Evolutionary conservation across 2,113 vertebrate species (phyloP).

Genomic region (Gavialis gangeticus): DNA sequence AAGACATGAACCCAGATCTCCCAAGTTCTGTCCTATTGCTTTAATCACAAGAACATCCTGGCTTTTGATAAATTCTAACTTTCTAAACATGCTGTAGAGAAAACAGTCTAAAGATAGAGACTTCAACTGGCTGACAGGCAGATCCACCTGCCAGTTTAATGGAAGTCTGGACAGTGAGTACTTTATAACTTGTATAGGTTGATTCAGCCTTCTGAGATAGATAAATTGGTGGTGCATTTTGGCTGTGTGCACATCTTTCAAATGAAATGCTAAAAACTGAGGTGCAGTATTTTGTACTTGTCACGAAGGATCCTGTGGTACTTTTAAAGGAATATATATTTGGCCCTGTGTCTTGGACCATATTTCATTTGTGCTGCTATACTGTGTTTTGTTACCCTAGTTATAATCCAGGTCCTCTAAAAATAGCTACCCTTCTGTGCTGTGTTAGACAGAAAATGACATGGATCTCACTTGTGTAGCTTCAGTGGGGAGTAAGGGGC

Average conservation of each 20-base stretch:
- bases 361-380: not conserved
- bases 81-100: not conserved
- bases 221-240: not conserved
- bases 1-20: constrained; percentile 10
- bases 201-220: fast-evolving
- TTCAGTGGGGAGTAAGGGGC: fast-evolving
- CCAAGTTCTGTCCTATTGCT: not conserved
- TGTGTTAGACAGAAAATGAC: fast-evolving
- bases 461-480: fast-evolving
- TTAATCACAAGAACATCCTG: not conserved
- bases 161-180: not conserved
- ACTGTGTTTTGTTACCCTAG: not conserved
- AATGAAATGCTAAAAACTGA: not conserved
- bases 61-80: not conserved
- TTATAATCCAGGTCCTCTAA: not conserved
- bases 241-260: not conserved
- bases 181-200: not conserved
- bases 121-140: not conserved
- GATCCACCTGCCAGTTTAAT: not conserved
- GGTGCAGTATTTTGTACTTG: fast-evolving
- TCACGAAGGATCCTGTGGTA: not conserved
- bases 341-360: fast-evolving
- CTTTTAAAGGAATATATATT: not conserved
- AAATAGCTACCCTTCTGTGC: fast-evolving
- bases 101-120: fast-evolving